Conservation (phyloP, 2,888 invertebrate genomes). For the Muscina levida region DNA sequence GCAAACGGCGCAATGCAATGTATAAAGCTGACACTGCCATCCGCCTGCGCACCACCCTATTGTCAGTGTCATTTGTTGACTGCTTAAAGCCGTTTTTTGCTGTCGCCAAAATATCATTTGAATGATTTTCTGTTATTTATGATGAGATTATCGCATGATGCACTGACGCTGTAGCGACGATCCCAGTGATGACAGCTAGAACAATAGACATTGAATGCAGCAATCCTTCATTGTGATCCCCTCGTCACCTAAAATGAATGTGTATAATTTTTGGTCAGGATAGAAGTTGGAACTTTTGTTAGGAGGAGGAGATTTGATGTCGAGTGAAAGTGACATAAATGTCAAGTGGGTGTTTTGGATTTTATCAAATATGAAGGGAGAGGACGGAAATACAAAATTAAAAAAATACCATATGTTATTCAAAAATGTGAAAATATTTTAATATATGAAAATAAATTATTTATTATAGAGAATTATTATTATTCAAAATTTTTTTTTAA, state of each 20-base stretch:
- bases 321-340: slow-evolving; percentile 37
- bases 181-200: slow-evolving; percentile 16
- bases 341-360: slow-evolving; percentile 41
- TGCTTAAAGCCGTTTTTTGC: background rate
- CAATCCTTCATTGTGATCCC: background rate
- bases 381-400: background rate
- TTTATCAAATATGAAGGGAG: background rate
- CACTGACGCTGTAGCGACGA: slow-evolving; percentile 34
- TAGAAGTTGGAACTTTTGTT: no score
- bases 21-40: no score
- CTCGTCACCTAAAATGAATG: no score
- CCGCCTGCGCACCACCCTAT: no score
- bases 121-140: slow-evolving; percentile 55
- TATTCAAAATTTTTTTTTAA: no score
- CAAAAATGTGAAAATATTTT: no score
- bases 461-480: no score
- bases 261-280: no score
- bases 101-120: slow-evolving; percentile 25
- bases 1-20: no score
- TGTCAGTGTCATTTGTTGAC: slow-evolving; percentile 6
- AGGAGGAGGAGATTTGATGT: background rate
- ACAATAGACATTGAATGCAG: background rate
- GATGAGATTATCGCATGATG: slow-evolving; percentile 49
- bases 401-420: background rate
- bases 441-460: no score